Evolutionary conservation across 2,888 invertebrate genomes (phyloP).

Genomic region (Bombylius major): DNA sequence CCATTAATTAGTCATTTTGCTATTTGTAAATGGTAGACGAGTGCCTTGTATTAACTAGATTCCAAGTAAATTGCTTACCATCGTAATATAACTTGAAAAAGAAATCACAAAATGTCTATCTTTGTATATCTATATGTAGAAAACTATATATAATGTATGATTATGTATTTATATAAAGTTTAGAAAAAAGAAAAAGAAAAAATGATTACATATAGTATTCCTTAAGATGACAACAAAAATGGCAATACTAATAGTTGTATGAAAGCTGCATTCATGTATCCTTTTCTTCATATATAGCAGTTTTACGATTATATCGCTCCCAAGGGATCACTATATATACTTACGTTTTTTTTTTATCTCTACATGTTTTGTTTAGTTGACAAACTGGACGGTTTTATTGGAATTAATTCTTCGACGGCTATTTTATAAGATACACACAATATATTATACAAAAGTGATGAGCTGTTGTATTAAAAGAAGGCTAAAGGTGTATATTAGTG

Average conservation of each 20-base stretch:
- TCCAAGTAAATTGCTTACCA: conserved; percentile 20
- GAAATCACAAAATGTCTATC: too few species aligned
- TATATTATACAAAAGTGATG: too few species aligned
- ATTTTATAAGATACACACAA: not conserved
- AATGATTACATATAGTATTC: too few species aligned
- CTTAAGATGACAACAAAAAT: too few species aligned
- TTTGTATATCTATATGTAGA: too few species aligned
- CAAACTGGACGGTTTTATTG: conserved; percentile 23
- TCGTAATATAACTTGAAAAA: not conserved
- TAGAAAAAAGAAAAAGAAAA: too few species aligned
- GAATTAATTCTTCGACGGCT: conserved; percentile 19
- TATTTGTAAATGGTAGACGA: conserved; percentile 22
- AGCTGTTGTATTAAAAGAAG: too few species aligned
- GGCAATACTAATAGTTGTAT: too few species aligned
- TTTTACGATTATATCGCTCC: conserved; percentile 31
- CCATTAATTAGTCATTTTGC: conserved; percentile 24
- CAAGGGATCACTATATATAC: conserved; percentile 21
- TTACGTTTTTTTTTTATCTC: conserved; percentile 22
- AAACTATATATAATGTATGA: too few species aligned
- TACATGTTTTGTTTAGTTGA: conserved; percentile 27
- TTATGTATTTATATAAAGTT: too few species aligned
- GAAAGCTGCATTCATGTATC: too few species aligned
- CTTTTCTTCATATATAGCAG: conserved; percentile 19
- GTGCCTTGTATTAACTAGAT: conserved; percentile 22
- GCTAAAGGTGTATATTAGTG: conserved; percentile 16